Evolutionary conservation across 2,797 vertebrate genomes (phyloP), one percentile per base, ranked within the genome.

Genomic region (Acrocephalus scirpaceus): DNA sequence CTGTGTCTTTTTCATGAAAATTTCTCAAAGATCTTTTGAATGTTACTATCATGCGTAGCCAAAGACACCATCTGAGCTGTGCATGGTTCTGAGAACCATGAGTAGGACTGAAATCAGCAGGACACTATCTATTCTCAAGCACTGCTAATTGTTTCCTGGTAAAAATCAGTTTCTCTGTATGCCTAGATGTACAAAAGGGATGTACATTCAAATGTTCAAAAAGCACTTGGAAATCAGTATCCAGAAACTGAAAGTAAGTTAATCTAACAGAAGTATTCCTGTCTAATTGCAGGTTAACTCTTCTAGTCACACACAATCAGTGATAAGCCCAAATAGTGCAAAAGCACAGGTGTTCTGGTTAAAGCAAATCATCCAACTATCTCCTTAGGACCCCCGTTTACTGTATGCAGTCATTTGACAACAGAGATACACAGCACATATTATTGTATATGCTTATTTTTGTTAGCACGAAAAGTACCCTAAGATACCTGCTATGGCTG

Each of bases 121-220:
- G 36, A 65, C 21, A 67, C 1, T 4, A 71, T 18, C 29, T 69
- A 25, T 66, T 76, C 26, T 18, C 15, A 74, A 62, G 38, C 14
- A 77, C 3, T 29, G n/a, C 4, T 22, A 47, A 40, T 25, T 12
- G 18, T 23, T 73, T 64, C 19, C 45, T 22, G 3, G 3, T 18
- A 64, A 38, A 34, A 90, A 64, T 4, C 5, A 62, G 11, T 26
- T 54, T 16, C 47, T 44, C 22, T 0, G 0, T 26, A n/a, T 1
- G 13, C 27, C 42, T 47, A 60, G n/a, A 75, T 15, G 6, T 22
- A 93, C 34, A 81, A 45, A 69, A 29, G 5, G 7, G 21, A 50
- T 5, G 4, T 34, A 34, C 8, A 65, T 6, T 54, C 0, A 0
- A 13, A 67, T 1, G 1, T 15, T 57, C 29, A 65, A 77, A 93